Base-by-base conservation (phyloP, 2,888 invertebrate genomes). In the Stegophylla sp. region DNA sequence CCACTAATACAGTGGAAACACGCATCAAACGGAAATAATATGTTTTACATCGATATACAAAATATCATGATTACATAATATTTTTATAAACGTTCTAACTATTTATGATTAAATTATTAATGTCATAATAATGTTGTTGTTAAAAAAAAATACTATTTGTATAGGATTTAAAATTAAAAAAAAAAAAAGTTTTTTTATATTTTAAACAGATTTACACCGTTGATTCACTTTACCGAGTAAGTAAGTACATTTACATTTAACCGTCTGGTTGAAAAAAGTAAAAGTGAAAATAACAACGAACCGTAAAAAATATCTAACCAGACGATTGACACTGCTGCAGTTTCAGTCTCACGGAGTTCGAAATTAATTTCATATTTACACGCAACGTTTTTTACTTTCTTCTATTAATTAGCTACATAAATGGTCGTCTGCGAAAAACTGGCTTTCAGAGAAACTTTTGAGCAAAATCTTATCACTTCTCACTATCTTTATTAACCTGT, bases 281-380 rank as follows among this genome's bases (percentile, higher is more conserved):
- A 34, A 74, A 34, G 74, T 64, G 64, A 75, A 75, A 75, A 64
- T 23, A 23, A n/a, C 23, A 64, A 64, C 51, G 51, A 51, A 75
- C 63, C 64, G 26, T 66, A 66, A 20, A 53, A 75, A 53, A 63
- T 28, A 64, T 34, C 4, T 5, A 41, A 75, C 15, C 41, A 53
- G 34, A 64, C 28, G 10, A 64, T 12, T 51, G 48, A 51, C 51
- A 53, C 51, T 20, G n/a, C n/a, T n/a, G n/a, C n/a, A 51, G 23
- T 64, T 75, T 61, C n/a, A 45, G 61, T 5, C 59, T 13, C 3
- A 56, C 7, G 20, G 15, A 48, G 63, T 48, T 61, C 12, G 15
- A 61, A 61, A 63, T 45, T 20, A 0, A 26, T 15, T 17, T 20
- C 2, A 53, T 53, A 53, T 53, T 45, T 45, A 34, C 4, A 26